Percentiles rank a stretch among this genome's conserved stretches.
phyloP scores from a whole-genome alignment of 2,888 invertebrate genomes.

The Synanthedon formicaeformis region DNA sequence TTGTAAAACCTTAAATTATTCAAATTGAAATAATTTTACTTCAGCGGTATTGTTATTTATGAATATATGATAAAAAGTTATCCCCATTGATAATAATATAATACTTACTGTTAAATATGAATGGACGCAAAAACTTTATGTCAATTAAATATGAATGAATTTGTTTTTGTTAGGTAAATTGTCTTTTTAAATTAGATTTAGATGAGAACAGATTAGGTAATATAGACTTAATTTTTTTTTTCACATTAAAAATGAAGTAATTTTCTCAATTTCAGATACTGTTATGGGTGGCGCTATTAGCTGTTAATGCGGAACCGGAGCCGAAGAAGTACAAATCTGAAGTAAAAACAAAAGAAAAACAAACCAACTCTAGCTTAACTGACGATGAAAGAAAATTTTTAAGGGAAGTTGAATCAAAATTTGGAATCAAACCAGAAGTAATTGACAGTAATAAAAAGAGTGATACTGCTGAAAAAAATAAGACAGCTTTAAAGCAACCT shows the following conservation, averaged over 20 bases:
- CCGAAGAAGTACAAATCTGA: conserved; percentile 55
- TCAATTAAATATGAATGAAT: too few species aligned
- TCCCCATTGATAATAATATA: too few species aligned
- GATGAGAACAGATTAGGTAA: too few species aligned
- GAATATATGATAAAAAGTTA: too few species aligned
- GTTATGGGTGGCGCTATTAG: conserved; percentile 29
- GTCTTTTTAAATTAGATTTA: too few species aligned
- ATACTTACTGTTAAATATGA: too few species aligned
- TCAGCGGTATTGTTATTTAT: too few species aligned
- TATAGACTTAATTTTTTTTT: neutral
- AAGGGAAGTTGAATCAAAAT: conserved; percentile 61
- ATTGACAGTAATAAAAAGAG: conserved; percentile 26
- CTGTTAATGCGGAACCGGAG: conserved; percentile 40
- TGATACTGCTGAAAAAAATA: conserved; percentile 8
- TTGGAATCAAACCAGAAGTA: conserved; percentile 46
- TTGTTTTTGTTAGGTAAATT: too few species aligned
- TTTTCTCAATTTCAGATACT: conserved; percentile 47
- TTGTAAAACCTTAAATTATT: too few species aligned
- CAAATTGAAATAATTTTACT: too few species aligned
- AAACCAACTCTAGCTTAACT: conserved; percentile 34
- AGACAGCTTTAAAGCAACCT: conserved; percentile 15
- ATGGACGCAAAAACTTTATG: too few species aligned
- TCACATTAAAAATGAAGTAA: neutral
- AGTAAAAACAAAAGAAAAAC: conserved; percentile 32
- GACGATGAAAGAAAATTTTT: conserved; percentile 56